These are phyloP conservation scores for Adelosebastes latens DNA, from an alignment of 2,797 vertebrate species.

Conservation along the genomic window DNA sequence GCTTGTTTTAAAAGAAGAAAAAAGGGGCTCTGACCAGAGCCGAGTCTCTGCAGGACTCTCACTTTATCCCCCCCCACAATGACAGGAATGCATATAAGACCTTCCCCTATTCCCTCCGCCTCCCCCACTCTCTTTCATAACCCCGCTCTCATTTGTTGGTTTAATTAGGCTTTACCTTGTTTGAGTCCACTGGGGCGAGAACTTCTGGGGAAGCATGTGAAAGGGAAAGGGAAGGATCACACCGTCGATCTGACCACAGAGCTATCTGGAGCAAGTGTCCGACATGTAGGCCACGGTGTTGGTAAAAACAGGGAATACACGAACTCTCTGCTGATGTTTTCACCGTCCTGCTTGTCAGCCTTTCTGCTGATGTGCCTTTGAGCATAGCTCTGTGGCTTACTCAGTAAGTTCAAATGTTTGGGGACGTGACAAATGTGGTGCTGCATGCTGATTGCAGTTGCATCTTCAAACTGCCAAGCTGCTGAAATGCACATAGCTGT, in stretches of 20 bases:
- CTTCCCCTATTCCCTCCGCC: conserved; percentile 1
- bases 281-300: background rate
- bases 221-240: conserved; percentile 1
- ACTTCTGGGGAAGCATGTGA: conserved; percentile 33
- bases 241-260: background rate
- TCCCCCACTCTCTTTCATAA: conserved; percentile 47
- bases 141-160: conserved; percentile 36
- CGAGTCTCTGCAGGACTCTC: background rate
- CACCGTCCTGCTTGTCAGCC: background rate
- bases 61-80: background rate
- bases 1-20: background rate
- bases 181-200: conserved; percentile 61
- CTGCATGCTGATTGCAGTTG: background rate
- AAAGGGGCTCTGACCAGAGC: background rate
- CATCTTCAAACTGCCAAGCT: background rate
- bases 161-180: conserved; percentile 61
- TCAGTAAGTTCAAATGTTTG: background rate
- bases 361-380: background rate
- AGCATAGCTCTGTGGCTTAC: background rate
- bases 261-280: conserved; percentile 9
- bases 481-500: background rate
- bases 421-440: too few species aligned
- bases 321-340: background rate
- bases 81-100: conserved; percentile 54
- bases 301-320: background rate